Conservation (phyloP, 2,888 invertebrate species). For the Drosophila subquinaria region DNA sequence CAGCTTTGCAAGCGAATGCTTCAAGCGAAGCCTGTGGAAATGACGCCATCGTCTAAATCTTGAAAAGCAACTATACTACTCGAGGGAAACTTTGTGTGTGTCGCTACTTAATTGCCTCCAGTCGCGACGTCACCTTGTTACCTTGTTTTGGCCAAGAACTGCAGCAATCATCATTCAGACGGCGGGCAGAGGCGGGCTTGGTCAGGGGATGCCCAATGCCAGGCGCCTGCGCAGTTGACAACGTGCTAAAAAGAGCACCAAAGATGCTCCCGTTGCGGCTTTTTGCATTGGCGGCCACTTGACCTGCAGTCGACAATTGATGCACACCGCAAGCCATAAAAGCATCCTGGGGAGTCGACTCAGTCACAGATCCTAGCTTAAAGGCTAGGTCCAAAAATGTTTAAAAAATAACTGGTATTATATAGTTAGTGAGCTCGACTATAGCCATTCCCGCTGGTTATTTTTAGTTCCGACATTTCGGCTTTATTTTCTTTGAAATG, state of each 20-base stretch:
- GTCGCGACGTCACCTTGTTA: constrained; percentile 22
- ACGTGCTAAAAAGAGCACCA: too few species aligned
- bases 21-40: constrained; percentile 29
- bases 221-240: constrained; percentile 69
- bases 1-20: constrained; percentile 61
- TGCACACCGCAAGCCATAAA: constrained; percentile 53
- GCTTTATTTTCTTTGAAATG: too few species aligned
- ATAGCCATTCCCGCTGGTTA: too few species aligned
- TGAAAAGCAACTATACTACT: constrained; percentile 23
- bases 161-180: constrained; percentile 45
- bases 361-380: constrained; percentile 23
- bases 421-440: too few species aligned
- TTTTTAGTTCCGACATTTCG: too few species aligned
- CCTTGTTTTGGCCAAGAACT: constrained; percentile 40
- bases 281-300: constrained; percentile 61
- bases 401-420: too few species aligned
- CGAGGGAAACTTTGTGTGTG: constrained; percentile 8
- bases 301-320: constrained; percentile 67
- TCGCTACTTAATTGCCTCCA: neutral
- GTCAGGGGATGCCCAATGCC: neutral
- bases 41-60: constrained; percentile 46
- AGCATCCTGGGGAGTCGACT: constrained; percentile 25
- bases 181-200: neutral
- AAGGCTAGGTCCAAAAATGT: too few species aligned
- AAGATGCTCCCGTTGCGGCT: constrained; percentile 62